A percentile compares a stretch with the other conserved stretches of the same genome.
Evolutionary conservation across 2,113 vertebrate genomes (phyloP).

Genomic region (Engystomops pustulosus): DNA sequence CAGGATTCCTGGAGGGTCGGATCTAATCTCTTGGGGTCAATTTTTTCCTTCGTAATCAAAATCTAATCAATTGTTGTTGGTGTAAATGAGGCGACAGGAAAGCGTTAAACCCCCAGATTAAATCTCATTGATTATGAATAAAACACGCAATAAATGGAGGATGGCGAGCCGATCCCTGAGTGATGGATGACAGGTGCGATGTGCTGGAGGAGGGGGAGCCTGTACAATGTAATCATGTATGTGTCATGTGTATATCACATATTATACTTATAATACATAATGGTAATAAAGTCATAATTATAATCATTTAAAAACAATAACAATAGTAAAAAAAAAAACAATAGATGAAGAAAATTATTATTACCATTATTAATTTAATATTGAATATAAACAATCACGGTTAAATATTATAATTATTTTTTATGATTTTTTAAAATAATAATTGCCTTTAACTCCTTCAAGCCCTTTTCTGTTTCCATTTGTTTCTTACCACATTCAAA

Average conservation of each 20-base stretch:
- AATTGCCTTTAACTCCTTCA: too few species aligned
- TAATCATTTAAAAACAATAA: too few species aligned
- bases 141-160: neutral
- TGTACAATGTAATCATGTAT: too few species aligned
- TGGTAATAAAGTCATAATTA: too few species aligned
- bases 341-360: too few species aligned
- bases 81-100: neutral
- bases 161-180: neutral
- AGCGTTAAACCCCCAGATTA: constrained; percentile 14
- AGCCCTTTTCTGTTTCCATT: too few species aligned
- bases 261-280: neutral
- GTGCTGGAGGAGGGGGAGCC: neutral
- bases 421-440: too few species aligned
- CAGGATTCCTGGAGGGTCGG: neutral
- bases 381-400: too few species aligned
- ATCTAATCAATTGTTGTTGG: neutral
- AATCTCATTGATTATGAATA: constrained; percentile 11
- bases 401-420: too few species aligned
- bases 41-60: neutral
- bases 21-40: neutral
- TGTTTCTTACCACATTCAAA: too few species aligned
- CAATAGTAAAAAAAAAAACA: too few species aligned
- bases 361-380: too few species aligned
- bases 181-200: neutral
- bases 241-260: neutral